Evolutionary conservation across 2,888 invertebrate genomes (phyloP).

Genomic region (Torymus auratus): DNA sequence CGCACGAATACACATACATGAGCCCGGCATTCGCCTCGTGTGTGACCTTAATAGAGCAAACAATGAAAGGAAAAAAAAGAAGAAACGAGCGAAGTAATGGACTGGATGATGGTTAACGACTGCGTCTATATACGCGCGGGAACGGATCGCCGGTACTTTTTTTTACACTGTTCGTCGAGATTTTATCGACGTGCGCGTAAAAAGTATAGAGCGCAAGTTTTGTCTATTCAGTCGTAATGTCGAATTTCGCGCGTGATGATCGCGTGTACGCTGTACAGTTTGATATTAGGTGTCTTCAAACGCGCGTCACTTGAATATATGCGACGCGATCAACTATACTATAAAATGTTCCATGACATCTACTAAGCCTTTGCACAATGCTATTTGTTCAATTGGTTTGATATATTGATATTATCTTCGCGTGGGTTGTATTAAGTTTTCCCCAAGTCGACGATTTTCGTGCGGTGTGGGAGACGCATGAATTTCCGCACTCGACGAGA

Average conservation of each 20-base stretch:
- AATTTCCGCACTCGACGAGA: conserved; percentile 1
- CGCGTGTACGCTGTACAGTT: too few species aligned
- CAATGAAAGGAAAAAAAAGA: not conserved
- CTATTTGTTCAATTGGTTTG: conserved; percentile 32
- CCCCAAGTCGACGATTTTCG: too few species aligned
- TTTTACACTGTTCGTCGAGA: too few species aligned
- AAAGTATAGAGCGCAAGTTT: too few species aligned
- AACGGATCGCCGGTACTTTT: not conserved
- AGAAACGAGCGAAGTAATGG: not conserved
- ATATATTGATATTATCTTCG: not conserved
- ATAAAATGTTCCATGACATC: conserved; percentile 19
- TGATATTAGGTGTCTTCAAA: too few species aligned
- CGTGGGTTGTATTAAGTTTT: not conserved
- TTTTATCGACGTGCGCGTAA: too few species aligned
- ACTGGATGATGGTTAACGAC: not conserved
- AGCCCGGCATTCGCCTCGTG: not conserved
- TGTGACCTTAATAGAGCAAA: conserved; percentile 34
- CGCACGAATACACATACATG: not conserved
- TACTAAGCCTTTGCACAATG: conserved; percentile 1
- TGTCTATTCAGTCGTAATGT: too few species aligned
- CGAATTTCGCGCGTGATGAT: too few species aligned
- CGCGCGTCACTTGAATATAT: not conserved
- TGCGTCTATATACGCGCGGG: not conserved
- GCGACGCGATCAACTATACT: not conserved
- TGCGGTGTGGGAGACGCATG: not conserved